Conservation (phyloP, 2,888 invertebrate species). For the Tholera decimalis region DNA sequence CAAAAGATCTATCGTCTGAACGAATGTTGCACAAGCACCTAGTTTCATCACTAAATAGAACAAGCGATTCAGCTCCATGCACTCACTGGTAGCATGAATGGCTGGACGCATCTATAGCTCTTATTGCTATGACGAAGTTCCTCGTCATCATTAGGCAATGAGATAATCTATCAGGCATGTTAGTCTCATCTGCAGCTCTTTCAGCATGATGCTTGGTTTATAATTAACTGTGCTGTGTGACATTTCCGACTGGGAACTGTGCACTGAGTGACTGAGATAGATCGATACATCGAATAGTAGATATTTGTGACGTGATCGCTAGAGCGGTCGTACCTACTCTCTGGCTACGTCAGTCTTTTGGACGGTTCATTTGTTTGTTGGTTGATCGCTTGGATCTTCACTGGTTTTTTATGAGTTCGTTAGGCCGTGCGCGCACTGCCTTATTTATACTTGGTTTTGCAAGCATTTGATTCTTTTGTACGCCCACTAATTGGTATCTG, state of each 20-base stretch:
- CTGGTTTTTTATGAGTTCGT: background rate
- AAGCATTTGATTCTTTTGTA: background rate
- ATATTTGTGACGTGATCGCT: conserved; percentile 8
- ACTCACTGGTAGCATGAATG: conserved; percentile 3
- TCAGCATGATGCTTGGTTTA: conserved; percentile 39
- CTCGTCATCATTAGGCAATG: conserved; percentile 7
- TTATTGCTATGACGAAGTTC: conserved; percentile 1
- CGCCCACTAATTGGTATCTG: too few relatives aligned
- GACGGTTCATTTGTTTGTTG: background rate
- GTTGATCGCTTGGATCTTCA: background rate
- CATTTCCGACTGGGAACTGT: conserved; percentile 48
- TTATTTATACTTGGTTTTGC: too few relatives aligned
- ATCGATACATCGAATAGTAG: conserved; percentile 36
- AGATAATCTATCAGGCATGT: conserved; percentile 21
- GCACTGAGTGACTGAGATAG: conserved; percentile 43
- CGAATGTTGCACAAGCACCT: background rate
- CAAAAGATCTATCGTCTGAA: background rate
- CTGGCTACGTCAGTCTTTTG: background rate
- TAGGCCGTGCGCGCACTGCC: too few relatives aligned
- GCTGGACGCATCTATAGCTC: background rate
- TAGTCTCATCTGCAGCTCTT: conserved; percentile 29
- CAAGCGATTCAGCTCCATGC: background rate
- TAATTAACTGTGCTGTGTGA: conserved; percentile 51
- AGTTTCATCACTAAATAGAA: background rate
- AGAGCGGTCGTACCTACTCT: background rate